phyloP scores from a whole-genome alignment of 2,797 vertebrate species.

The Hypotaenidia philippensis region DNA sequence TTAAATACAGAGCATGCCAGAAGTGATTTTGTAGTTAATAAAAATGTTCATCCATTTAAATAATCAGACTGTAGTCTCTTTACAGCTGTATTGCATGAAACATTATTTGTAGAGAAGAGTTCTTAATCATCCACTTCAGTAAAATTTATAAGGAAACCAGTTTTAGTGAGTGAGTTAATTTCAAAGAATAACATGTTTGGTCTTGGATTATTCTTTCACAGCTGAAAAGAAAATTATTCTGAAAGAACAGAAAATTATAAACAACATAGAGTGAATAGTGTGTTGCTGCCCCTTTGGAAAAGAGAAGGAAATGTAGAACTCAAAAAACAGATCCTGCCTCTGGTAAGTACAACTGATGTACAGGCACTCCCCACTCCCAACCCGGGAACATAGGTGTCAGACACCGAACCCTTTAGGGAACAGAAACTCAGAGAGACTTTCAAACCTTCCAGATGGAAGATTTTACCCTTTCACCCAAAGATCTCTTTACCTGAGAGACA shows the following conservation, averaged over 20 bases:
- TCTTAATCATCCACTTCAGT: conserved; percentile 77
- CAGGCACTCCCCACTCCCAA: not conserved
- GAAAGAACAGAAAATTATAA: conserved; percentile 66
- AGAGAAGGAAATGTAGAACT: conserved; percentile 17
- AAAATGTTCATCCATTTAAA: conserved; percentile 62
- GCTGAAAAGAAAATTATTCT: conserved; percentile 70
- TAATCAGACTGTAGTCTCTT: conserved; percentile 60
- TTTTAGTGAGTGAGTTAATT: conserved; percentile 66
- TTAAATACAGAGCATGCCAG: conserved; percentile 58
- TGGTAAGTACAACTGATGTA: not conserved
- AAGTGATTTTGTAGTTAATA: conserved; percentile 68
- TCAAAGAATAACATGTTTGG: conserved; percentile 77
- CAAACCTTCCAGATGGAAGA: conserved; percentile 23
- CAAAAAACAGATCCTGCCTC: not conserved
- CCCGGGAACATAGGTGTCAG: not conserved
- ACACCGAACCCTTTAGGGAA: not conserved
- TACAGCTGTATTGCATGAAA: conserved; percentile 71
- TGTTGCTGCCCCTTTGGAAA: conserved; percentile 39
- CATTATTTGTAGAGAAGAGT: conserved; percentile 71
- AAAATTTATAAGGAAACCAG: conserved; percentile 65
- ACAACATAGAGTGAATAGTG: conserved; percentile 49
- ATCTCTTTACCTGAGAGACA: not conserved
- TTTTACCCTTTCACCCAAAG: conserved; percentile 3
- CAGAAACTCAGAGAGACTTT: not conserved
- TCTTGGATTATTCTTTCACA: conserved; percentile 71